Evolutionary conservation across 2,113 vertebrate genomes (phyloP).

Genomic region (Cyphomyrus discorhynchus): DNA sequence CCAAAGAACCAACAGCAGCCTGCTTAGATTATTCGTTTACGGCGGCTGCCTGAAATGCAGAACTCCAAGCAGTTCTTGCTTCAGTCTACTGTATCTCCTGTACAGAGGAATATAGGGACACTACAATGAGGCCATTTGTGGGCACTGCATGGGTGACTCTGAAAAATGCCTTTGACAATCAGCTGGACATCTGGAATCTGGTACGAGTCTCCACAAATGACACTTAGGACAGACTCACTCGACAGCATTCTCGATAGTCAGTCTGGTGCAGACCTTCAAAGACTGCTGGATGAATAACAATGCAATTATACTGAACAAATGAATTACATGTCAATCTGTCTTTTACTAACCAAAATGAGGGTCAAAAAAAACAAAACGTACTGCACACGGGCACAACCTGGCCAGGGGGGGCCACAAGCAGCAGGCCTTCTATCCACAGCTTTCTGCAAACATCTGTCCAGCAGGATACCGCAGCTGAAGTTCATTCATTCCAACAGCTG

Average conservation of each 20-base stretch:
- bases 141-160: not conserved
- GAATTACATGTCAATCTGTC: not conserved
- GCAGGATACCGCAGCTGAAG: not conserved
- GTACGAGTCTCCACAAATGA: not conserved
- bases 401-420: not conserved
- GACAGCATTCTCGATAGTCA: not conserved
- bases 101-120: not conserved
- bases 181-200: not conserved
- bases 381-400: not conserved
- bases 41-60: not conserved
- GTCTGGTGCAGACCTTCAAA: not conserved
- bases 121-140: not conserved
- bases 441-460: not conserved
- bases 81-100: not conserved
- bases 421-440: not conserved
- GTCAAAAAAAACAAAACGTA: not conserved
- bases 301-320: not conserved
- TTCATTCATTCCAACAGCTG: not conserved
- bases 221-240: not conserved
- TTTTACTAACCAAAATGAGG: not conserved
- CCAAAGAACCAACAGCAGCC: not conserved
- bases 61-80: not conserved
- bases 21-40: not conserved
- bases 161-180: not conserved
- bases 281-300: not conserved